Conservation (phyloP, 2,888 invertebrate species). For the Pseudococcus jackbeardsleyi region DNA sequence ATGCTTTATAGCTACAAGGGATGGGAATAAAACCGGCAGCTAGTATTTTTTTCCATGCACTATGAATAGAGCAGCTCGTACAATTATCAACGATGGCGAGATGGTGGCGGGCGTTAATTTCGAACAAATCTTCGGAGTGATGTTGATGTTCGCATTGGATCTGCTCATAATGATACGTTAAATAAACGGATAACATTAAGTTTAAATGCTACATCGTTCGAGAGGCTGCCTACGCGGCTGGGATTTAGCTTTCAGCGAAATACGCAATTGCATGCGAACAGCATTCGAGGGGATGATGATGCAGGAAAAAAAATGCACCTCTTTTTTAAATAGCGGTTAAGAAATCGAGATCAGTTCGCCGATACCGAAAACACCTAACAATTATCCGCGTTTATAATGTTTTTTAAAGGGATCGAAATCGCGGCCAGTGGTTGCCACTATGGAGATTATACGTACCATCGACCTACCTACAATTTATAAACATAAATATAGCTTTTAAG, state of each 20-base stretch:
- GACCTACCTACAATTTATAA: conserved; percentile 2
- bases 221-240: not conserved
- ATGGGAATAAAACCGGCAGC: not conserved
- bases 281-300: not conserved
- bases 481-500: not conserved
- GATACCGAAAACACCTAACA: conserved; percentile 13
- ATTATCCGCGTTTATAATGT: conserved; percentile 15
- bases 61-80: not conserved
- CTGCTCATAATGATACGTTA: not conserved
- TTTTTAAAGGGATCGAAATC: not conserved
- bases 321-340: not conserved
- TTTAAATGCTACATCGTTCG: not conserved
- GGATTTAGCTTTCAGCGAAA: not conserved
- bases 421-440: not conserved
- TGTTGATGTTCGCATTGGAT: not conserved
- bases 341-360: not conserved
- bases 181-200: conserved; percentile 33
- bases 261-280: not conserved
- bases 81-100: not conserved
- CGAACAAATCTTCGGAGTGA: not conserved
- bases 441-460: not conserved
- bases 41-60: not conserved
- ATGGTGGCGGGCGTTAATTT: not conserved
- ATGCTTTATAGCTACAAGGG: not conserved
- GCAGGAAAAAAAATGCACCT: not conserved